phyloP scores from a whole-genome alignment of 2,113 vertebrate genomes.

The Erinaceus europaeus region DNA sequence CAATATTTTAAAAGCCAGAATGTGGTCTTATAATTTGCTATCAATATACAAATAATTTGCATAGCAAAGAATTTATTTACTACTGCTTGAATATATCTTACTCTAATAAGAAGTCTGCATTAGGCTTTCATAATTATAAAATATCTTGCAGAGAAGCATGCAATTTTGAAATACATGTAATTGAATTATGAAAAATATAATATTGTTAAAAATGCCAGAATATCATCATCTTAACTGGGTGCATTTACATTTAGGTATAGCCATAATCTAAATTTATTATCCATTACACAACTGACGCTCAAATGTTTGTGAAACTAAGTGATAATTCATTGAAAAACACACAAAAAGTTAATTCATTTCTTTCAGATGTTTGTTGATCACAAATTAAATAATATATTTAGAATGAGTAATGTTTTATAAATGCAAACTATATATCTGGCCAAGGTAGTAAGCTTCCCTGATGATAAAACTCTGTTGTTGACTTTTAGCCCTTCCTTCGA shows the following conservation, averaged over 20 bases:
- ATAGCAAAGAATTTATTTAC: constrained; percentile 34
- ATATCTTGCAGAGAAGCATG: constrained; percentile 34
- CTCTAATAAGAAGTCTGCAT: constrained; percentile 23
- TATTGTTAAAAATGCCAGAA: constrained; percentile 47
- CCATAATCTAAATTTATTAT: constrained; percentile 54
- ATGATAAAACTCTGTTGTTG: constrained; percentile 39
- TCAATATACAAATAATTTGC: constrained; percentile 40
- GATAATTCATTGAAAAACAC: constrained; percentile 52
- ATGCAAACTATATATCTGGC: constrained; percentile 14
- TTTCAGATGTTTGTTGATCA: constrained; percentile 51
- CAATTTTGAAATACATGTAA: neutral
- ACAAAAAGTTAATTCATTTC: constrained; percentile 1
- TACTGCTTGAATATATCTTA: constrained; percentile 39
- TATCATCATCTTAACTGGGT: constrained; percentile 47
- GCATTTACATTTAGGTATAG: constrained; percentile 54
- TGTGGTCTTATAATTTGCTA: constrained; percentile 35
- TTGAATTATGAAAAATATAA: constrained; percentile 49
- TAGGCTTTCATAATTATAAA: constrained; percentile 58
- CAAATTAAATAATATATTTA: constrained; percentile 49
- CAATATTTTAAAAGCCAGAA: constrained; percentile 49
- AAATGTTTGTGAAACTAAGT: constrained; percentile 54
- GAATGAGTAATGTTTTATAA: constrained; percentile 47
- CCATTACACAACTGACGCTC: neutral
- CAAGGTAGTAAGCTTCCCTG: constrained; percentile 32
- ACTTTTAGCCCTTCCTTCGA: constrained; percentile 37